phyloP scores from a whole-genome alignment of 2,888 invertebrate species.

The Macaria liturata region DNA sequence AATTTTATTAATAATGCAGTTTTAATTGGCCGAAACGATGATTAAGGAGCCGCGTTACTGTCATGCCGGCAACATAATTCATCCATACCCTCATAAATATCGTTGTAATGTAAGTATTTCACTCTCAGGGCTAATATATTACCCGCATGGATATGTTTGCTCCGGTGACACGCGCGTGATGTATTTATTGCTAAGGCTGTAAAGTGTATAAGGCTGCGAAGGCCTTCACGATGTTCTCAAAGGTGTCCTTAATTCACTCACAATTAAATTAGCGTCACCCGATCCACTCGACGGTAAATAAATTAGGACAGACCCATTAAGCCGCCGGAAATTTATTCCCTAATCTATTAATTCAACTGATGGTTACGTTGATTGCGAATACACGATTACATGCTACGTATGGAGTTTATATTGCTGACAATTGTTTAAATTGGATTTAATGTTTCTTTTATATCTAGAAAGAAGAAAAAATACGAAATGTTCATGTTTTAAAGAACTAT shows the following conservation, averaged over 20 bases:
- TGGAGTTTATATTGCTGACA: no score
- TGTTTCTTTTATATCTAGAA: no score
- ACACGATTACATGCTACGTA: slow-evolving; percentile 24
- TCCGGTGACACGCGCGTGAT: slow-evolving; percentile 52
- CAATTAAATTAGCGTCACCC: slow-evolving; percentile 71
- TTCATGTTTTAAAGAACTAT: no score
- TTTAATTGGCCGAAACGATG: slow-evolving; percentile 26
- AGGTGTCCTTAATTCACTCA: slow-evolving; percentile 68
- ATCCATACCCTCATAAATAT: slow-evolving; percentile 53
- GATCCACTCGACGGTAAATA: slow-evolving; percentile 66
- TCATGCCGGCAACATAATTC: slow-evolving; percentile 28
- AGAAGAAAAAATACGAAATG: no score
- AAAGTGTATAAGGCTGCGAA: slow-evolving; percentile 35
- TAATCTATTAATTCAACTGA: slow-evolving; percentile 55
- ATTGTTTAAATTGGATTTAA: no score
- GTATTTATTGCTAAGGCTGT: slow-evolving; percentile 68
- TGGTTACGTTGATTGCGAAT: slow-evolving; percentile 41
- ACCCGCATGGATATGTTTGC: slow-evolving; percentile 51
- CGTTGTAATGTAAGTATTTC: slow-evolving; percentile 59
- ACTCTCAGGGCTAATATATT: slow-evolving; percentile 60
- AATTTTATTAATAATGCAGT: slow-evolving; percentile 16
- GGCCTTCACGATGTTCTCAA: slow-evolving; percentile 55
- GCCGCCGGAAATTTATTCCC: slow-evolving; percentile 59
- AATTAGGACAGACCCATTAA: slow-evolving; percentile 68
- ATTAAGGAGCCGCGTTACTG: slow-evolving; percentile 23